Percentiles rank a stretch among this genome's conserved stretches.
phyloP scores from a whole-genome alignment of 2,888 invertebrate genomes.

The Hylaea fasciaria region DNA sequence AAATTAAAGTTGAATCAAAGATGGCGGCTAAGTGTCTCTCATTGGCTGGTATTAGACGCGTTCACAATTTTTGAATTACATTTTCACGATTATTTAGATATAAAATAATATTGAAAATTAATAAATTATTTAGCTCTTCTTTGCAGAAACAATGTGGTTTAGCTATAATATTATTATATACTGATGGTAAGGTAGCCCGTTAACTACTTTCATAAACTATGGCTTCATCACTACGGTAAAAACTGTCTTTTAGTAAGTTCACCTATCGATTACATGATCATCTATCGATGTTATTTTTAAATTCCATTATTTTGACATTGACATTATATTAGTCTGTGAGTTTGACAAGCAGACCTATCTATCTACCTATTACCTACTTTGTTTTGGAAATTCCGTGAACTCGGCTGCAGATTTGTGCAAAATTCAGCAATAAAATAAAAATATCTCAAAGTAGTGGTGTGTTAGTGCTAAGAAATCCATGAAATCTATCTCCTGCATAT shows the following conservation, averaged over 20 bases:
- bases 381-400: constrained; percentile 18
- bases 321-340: neutral
- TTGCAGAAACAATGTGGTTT: too few relatives aligned
- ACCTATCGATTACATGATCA: too few relatives aligned
- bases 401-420: too few relatives aligned
- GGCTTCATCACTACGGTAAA: too few relatives aligned
- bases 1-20: constrained; percentile 60
- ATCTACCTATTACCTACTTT: too few relatives aligned
- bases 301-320: constrained; percentile 2
- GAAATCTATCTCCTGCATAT: neutral
- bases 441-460: neutral
- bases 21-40: constrained; percentile 39
- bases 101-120: too few relatives aligned
- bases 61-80: constrained; percentile 41
- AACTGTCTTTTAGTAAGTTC: too few relatives aligned
- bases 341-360: neutral
- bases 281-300: too few relatives aligned
- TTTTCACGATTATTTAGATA: neutral
- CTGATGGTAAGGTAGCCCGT: too few relatives aligned
- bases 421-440: constrained; percentile 3
- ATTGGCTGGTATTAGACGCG: constrained; percentile 53
- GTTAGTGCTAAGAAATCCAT: too few relatives aligned
- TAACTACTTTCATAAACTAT: too few relatives aligned
- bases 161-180: too few relatives aligned
- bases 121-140: neutral